These are phyloP conservation scores for Ornithoptera priamus DNA, from an alignment of 2,888 invertebrate genomes.

Conservation along the genomic window DNA sequence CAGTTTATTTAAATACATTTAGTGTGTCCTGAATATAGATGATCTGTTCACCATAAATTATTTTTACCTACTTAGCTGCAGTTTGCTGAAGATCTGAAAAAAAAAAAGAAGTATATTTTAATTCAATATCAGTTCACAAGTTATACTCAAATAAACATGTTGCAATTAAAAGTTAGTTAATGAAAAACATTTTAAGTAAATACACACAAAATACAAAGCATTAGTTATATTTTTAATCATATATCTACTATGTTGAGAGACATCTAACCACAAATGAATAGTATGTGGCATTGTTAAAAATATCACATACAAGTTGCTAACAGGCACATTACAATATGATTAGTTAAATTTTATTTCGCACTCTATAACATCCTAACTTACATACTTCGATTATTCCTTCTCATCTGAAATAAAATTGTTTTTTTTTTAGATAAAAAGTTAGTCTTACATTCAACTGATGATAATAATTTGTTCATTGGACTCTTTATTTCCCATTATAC, in stretches of 20 bases:
- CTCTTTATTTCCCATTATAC: not conserved
- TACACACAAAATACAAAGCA: constrained; percentile 14
- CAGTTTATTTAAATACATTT: constrained; percentile 30
- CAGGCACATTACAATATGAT: not conserved
- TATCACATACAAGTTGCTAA: not conserved
- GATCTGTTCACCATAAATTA: constrained; percentile 49
- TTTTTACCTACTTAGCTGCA: constrained; percentile 46
- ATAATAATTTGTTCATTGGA: not conserved
- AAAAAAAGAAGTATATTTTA: constrained; percentile 8
- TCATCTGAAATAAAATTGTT: constrained; percentile 65
- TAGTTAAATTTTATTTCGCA: constrained; percentile 29
- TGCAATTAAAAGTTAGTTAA: not conserved
- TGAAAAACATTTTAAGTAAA: constrained; percentile 12
- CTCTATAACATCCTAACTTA: constrained; percentile 51
- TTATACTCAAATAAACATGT: not conserved
- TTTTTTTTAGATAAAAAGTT: not conserved
- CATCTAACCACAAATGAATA: not conserved
- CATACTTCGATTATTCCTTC: constrained; percentile 55
- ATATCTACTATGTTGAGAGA: not conserved
- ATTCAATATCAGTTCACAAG: not conserved
- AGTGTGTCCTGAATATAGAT: constrained; percentile 42
- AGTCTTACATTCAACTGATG: not conserved
- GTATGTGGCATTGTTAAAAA: not conserved
- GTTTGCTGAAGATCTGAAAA: constrained; percentile 58
- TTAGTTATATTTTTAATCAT: not conserved